Evolutionary conservation across 1,140 invertebrate genomes (phyloP), one percentile per base, ranked within the genome.

Genomic region (Drosophila persimilis): DNA sequence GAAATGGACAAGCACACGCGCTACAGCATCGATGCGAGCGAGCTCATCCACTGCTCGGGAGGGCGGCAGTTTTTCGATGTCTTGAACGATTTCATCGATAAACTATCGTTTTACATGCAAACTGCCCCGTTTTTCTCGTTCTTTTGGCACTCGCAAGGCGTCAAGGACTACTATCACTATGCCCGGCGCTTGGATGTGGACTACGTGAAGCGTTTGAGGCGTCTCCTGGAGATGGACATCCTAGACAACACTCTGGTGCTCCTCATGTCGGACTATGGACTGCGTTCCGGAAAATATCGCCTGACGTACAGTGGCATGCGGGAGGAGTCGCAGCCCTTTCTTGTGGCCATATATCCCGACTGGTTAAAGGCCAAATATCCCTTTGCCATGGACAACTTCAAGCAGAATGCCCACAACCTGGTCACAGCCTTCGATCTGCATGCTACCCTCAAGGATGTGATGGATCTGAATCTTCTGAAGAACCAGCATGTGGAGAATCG

Each of bases 261-360:
- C 6, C 93, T 98, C 5, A 92, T 98, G 79, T 97, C 97, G 73
- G 98, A 99, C 90, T 98, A 99, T 90, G 98, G 98, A 0, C 95
- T 97, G 79, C 91, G 98, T 15, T 41, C 22, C 1, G 98, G 95
- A 92, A 96, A 96, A 2, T 93, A 93, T 45, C 81, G 92, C 9
- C 77, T 84, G 45, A 98, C 97, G 0, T 95, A 95, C 75, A 94
- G 95, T 65, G 95, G 96, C 90, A 93, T 98, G 70, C 17, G 60
- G 3, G 98, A 99, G 90, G 97, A 98, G 90, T 92, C 97, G 31
- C 91, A 98, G 26, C 98, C 98, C 0, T 95, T 97, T 59, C 92
- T 97, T 11, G 95, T 95, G 70, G 90, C 97, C 1, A 92, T 95
- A 31, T 77, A 98, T 11, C 97, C 98, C 0, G 91, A 94, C 44